Evolutionary conservation across 1,140 invertebrate genomes (phyloP), one percentile per base, ranked within the genome.

Genomic region (Pseudomyrmex gracilis): DNA sequence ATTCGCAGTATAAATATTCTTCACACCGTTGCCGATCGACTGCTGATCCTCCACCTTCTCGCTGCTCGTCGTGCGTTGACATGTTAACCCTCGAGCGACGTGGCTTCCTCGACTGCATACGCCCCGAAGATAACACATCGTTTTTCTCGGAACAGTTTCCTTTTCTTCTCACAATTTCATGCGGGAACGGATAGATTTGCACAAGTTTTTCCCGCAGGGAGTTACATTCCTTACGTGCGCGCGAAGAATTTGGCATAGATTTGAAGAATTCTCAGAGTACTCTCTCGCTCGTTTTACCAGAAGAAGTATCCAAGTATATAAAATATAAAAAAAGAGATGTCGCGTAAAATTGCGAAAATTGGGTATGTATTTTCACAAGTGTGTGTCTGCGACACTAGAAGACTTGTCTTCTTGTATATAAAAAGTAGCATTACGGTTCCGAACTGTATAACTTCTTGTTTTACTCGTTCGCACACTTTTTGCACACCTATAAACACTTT

Each of bases 121-220:
- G 0, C 34, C 34, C 4, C 34, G 9, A 45, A 57, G 34, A 47
- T 58, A 70, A 67, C 15, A 34, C 15, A 20, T 47, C 20, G 43
- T 68, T 24, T 47, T 9, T 34, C 64, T 47, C 64, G 20, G 17
- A 64, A 20, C 17, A 15, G 53, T 9, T 5, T 70, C 4, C 5
- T 68, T 45, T 78, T 70, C n/a, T 22, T 68, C 20, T 8, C 51
- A n/a, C 51, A 20, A 24, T 71, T 68, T 71, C 15, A 43, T 55
- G 8, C 15, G 17, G 34, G 34, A 9, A 57, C 20, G n/a, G 47
- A 20, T 53, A 24, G 34, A 7, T 20, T 17, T 15, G 74, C 8
- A 12, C 17, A n/a, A 60, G 4, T 12, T 57, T 17, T 34, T 5
- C 34, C 10, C 2, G 2, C 51, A 7, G 24, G 15, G 24, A 0